phyloP scores from a whole-genome alignment of 2,797 vertebrate genomes.

The Microctenopoma steveboyesi region DNA sequence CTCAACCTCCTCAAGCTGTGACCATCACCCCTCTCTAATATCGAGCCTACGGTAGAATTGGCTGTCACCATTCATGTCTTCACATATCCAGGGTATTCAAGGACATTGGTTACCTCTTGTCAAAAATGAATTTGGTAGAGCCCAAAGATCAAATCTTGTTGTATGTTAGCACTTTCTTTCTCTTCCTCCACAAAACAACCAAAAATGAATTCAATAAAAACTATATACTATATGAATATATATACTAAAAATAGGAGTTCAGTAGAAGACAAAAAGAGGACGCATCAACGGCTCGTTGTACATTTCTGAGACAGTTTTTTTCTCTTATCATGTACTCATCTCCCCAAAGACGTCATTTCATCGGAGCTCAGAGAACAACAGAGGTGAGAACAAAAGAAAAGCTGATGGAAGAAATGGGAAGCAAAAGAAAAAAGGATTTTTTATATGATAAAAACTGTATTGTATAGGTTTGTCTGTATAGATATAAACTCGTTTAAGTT shows the following conservation, averaged over 20 bases:
- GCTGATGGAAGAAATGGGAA: constrained; percentile 10
- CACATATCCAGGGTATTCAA: constrained; percentile 45
- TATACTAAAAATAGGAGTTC: constrained; percentile 37
- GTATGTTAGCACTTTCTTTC: constrained; percentile 75
- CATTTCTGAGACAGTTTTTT: constrained; percentile 33
- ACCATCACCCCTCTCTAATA: constrained; percentile 28
- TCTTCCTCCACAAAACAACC: constrained; percentile 78
- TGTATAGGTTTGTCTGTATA: constrained; percentile 79
- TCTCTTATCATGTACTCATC: constrained; percentile 32
- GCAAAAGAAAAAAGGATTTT: constrained; percentile 39
- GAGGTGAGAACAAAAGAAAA: constrained; percentile 64
- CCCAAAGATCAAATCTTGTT: constrained; percentile 80
- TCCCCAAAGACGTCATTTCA: constrained; percentile 56
- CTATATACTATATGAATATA: constrained; percentile 47
- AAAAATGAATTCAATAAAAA: constrained; percentile 65
- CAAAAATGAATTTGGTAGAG: constrained; percentile 58
- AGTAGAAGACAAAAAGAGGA: constrained; percentile 48
- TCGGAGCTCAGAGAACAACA: constrained; percentile 67
- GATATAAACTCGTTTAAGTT: constrained; percentile 75
- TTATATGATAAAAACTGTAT: constrained; percentile 66
- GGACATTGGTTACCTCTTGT: constrained; percentile 31
- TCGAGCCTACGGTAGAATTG: constrained; percentile 53
- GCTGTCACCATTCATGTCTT: constrained; percentile 38
- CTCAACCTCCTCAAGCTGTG: constrained; percentile 23
- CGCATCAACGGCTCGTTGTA: constrained; percentile 39